These are phyloP conservation scores for Abscondita cerata DNA, from an alignment of 2,888 invertebrate species.

Conservation along the genomic window DNA sequence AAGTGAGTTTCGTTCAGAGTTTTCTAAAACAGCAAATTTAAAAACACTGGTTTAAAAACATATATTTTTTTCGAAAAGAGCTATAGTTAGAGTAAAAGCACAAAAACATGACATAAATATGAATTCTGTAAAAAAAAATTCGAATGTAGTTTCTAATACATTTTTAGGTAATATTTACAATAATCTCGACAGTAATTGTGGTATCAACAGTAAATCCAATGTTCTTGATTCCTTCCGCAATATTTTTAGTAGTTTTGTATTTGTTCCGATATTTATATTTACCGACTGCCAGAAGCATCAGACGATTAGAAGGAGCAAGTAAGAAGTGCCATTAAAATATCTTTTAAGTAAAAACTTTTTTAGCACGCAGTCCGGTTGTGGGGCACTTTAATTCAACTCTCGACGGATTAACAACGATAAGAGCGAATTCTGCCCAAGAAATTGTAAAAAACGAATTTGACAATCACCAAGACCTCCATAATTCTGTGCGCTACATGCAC, in stretches of 20 bases:
- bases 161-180: slow-evolving; percentile 3
- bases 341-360: too few relatives aligned
- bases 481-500: slow-evolving; percentile 52
- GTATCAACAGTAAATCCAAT: slow-evolving; percentile 65
- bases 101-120: too few relatives aligned
- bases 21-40: too few relatives aligned
- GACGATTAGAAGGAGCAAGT: slow-evolving; percentile 69
- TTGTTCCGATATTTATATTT: slow-evolving; percentile 70
- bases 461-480: slow-evolving; percentile 52
- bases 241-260: slow-evolving; percentile 68
- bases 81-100: too few relatives aligned
- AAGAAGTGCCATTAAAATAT: slow-evolving; percentile 16
- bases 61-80: too few relatives aligned
- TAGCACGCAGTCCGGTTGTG: slow-evolving; percentile 55
- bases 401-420: slow-evolving; percentile 53
- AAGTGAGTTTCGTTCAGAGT: too few relatives aligned
- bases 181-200: neutral
- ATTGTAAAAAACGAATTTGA: slow-evolving; percentile 52
- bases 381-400: slow-evolving; percentile 55
- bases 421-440: slow-evolving; percentile 51
- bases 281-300: slow-evolving; percentile 72
- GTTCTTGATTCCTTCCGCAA: slow-evolving; percentile 67
- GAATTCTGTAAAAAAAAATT: too few relatives aligned
- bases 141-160: too few relatives aligned
- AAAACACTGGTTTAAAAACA: too few relatives aligned